Evolutionary conservation across 2,797 vertebrate species (phyloP).

Genomic region (Cirrhinus mrigala): DNA sequence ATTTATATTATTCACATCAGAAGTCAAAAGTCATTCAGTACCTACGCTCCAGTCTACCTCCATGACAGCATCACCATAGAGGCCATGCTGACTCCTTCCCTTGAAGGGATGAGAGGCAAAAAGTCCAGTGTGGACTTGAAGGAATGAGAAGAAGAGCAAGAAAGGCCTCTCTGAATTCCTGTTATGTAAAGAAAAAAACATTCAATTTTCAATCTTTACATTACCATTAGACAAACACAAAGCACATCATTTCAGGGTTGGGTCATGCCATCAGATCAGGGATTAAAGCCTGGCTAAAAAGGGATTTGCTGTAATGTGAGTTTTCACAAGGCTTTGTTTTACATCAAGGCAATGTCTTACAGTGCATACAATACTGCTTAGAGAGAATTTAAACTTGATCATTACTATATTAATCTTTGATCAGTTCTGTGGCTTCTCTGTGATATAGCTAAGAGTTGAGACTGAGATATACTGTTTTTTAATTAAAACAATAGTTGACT

Average conservation of each 20-base stretch:
- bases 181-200: conserved; percentile 18
- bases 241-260: not conserved
- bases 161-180: conserved; percentile 81
- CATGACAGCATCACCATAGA: conserved; percentile 88
- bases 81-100: conserved; percentile 84
- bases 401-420: not conserved
- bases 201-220: not conserved
- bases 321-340: conserved; percentile 24
- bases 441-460: not conserved
- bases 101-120: conserved; percentile 80
- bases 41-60: conserved; percentile 95
- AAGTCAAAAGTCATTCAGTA: conserved; percentile 62
- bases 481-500: not conserved
- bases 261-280: not conserved
- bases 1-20: not conserved
- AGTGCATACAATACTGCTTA: not conserved
- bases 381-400: not conserved
- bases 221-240: not conserved
- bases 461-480: not conserved
- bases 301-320: conserved; percentile 10
- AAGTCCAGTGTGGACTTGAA: conserved; percentile 91
- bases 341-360: not conserved
- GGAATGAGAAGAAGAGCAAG: conserved; percentile 86
- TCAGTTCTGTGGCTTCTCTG: not conserved
- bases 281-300: not conserved